These are phyloP conservation scores for Hypselothyrea guttata DNA, from an alignment of 2,888 invertebrate species.

Conservation along the genomic window DNA sequence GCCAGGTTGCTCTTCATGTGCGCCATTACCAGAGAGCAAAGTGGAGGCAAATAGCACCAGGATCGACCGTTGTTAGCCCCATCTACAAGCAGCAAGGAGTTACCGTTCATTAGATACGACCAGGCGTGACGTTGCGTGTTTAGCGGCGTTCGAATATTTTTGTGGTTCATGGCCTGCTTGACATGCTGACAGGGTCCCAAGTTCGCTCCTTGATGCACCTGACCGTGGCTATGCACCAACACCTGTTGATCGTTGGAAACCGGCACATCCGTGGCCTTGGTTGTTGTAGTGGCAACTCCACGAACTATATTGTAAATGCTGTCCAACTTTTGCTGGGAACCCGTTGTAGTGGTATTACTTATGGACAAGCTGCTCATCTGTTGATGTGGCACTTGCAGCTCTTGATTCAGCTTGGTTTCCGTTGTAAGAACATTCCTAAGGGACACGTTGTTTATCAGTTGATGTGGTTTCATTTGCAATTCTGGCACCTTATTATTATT, in stretches of 20 bases:
- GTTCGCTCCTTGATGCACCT: not conserved
- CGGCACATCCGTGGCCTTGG: too few species aligned
- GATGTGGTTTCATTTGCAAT: too few species aligned
- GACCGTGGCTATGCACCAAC: slow-evolving; percentile 33
- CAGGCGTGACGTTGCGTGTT: slow-evolving; percentile 46
- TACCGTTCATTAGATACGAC: slow-evolving; percentile 49
- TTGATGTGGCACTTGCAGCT: too few species aligned
- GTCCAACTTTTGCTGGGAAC: too few species aligned
- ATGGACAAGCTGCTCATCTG: too few species aligned
- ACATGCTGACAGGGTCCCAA: slow-evolving; percentile 16
- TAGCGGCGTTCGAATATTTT: not conserved
- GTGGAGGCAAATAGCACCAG: slow-evolving; percentile 50
- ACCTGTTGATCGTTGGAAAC: slow-evolving; percentile 1
- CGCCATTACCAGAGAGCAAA: slow-evolving; percentile 42
- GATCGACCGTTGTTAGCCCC: slow-evolving; percentile 31
- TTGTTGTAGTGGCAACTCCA: too few species aligned
- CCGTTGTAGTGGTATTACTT: too few species aligned
- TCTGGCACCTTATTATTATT: too few species aligned
- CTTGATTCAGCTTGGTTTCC: too few species aligned
- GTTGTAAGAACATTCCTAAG: too few species aligned
- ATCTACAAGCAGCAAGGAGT: slow-evolving; percentile 35
- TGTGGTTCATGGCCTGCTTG: slow-evolving; percentile 1
- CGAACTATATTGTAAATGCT: too few species aligned
- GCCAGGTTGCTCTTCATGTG: not conserved
- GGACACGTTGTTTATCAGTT: too few species aligned